A percentile compares a stretch with the other conserved stretches of the same genome.
Evolutionary conservation across 2,113 vertebrate species (phyloP).

Genomic region (Mus spicilegus): DNA sequence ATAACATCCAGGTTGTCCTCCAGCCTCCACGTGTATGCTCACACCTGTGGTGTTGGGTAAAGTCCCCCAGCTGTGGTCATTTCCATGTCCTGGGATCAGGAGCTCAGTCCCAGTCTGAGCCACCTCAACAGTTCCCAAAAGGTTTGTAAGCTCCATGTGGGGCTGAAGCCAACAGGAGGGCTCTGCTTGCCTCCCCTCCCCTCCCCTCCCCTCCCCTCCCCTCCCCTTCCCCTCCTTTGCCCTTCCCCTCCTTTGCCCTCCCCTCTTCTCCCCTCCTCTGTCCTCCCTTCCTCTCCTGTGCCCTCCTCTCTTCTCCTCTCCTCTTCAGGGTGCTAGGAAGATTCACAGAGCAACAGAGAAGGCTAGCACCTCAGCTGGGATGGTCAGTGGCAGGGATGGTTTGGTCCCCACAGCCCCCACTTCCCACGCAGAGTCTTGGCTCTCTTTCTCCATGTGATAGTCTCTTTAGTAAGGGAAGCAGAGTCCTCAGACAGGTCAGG

Average conservation of each 20-base stretch:
- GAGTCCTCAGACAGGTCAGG: neutral
- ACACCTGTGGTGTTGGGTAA: no score
- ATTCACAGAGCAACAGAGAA: no score
- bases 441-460: neutral
- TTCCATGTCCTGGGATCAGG: neutral
- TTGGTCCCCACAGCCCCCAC: neutral
- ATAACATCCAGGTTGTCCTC: neutral
- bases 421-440: neutral
- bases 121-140: neutral
- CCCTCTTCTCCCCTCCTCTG: no score
- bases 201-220: no score
- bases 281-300: no score
- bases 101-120: neutral
- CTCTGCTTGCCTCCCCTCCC: neutral
- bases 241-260: no score
- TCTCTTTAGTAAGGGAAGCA: neutral
- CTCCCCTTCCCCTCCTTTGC: no score
- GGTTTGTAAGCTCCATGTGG: neutral
- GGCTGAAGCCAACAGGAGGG: neutral
- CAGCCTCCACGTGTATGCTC: neutral
- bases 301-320: no score
- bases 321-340: neutral
- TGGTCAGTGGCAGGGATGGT: neutral
- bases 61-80: neutral
- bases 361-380: neutral